Evolutionary conservation across 92 coral and sea anemone species (phyloP), one percentile per base, ranked within the genome.

Genomic region (Ricordea florida): DNA sequence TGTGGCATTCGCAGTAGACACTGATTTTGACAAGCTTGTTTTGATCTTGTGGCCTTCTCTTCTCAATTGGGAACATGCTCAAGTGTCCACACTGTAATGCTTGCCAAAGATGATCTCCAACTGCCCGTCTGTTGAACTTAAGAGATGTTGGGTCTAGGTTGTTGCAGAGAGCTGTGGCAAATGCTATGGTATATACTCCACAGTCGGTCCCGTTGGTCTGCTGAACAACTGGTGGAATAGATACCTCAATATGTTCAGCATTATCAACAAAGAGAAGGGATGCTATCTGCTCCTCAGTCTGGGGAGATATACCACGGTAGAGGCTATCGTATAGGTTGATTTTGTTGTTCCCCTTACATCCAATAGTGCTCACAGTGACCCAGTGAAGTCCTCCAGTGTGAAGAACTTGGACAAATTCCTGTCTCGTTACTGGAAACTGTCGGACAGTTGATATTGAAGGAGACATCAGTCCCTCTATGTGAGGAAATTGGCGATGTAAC

Each of bases 321-420:
- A 79, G 85, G 71, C 69, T 69, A 17, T 79, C 79, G 58, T 69
- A 69, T n/a, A 79, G 55, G 13, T 58, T 57, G 2, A 79, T 10
- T 14, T 72, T 6, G 29, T 73, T 73, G 21, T n/a, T 4, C 4
- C 16, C 2, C 22, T 27, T 10, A 25, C 79, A 69, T 9, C 80
- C 69, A 56, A 79, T 42, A 40, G 20, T 79, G 44, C 50, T 56
- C 6, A 79, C 71, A 47, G 62, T 42, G 13, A 79, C 51, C 85
- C 78, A 78, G 49, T 78, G 77, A 11, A 55, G 6, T 10, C 63
- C 48, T 8, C 84, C 84, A 78, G 76, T 78, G 57, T 61, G 31
- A 26, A 66, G 27, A 3, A 66, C 64, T 47, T 53, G 78, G 7
- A 67, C 45, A 5, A 66, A 78, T 41, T 41, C 27, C 3, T 37